phyloP scores from a whole-genome alignment of 2,113 vertebrate species.

The Clarias batrachus region DNA sequence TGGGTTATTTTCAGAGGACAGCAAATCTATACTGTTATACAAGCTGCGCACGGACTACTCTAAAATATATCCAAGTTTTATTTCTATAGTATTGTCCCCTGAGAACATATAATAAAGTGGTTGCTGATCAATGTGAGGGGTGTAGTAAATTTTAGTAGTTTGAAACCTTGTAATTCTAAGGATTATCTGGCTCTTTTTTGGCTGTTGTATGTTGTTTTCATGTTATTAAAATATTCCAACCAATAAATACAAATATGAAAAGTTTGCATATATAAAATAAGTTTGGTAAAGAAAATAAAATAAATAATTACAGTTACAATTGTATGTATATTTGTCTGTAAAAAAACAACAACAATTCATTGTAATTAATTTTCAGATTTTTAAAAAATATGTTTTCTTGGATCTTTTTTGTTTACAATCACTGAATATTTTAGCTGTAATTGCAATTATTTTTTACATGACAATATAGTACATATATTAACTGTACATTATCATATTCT shows the following conservation, averaged over 20 bases:
- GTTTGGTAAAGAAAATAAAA: background rate
- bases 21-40: no score
- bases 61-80: no score
- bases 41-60: no score
- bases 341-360: no score
- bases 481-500: background rate
- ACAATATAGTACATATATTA: background rate
- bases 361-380: background rate
- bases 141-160: background rate
- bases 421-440: background rate
- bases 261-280: background rate
- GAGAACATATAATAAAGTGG: no score
- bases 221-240: background rate
- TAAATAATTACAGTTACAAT: background rate
- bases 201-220: background rate
- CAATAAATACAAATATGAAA: background rate
- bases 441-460: background rate
- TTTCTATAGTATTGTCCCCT: no score
- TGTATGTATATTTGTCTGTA: no score
- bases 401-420: background rate
- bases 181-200: background rate
- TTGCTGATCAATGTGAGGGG: no score
- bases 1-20: no score
- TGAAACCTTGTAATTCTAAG: background rate
- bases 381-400: background rate